phyloP scores from a whole-genome alignment of 2,888 invertebrate species.

The Crocallis elinguaria region DNA sequence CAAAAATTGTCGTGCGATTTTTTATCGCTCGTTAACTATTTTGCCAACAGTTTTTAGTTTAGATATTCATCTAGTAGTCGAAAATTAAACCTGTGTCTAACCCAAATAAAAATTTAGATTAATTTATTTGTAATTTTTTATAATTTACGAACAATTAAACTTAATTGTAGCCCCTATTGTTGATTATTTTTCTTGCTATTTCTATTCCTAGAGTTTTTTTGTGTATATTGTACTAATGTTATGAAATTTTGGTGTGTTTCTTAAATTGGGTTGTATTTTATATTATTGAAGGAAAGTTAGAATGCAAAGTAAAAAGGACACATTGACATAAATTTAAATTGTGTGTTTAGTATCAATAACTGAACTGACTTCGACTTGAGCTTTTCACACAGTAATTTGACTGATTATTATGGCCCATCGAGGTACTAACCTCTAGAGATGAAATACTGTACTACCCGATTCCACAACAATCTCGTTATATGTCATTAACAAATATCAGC shows the following conservation, averaged over 20 bases:
- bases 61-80: background rate
- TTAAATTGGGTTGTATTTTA: background rate
- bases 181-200: slow-evolving; percentile 1
- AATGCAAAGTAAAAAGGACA: background rate
- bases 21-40: background rate
- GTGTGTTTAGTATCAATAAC: too few species aligned
- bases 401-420: too few species aligned
- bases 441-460: too few species aligned
- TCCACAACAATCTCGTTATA: too few species aligned
- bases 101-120: slow-evolving; percentile 3
- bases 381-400: too few species aligned
- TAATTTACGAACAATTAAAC: slow-evolving; percentile 11
- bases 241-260: slow-evolving; percentile 9
- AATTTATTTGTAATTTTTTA: slow-evolving; percentile 3
- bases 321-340: too few species aligned
- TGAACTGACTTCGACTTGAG: too few species aligned
- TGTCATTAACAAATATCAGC: too few species aligned
- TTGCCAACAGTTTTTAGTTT: background rate
- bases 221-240: slow-evolving; percentile 4
- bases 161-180: background rate
- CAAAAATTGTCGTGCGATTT: background rate
- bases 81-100: slow-evolving; percentile 4
- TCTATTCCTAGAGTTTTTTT: background rate
- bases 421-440: too few species aligned
- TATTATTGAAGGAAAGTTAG: background rate